A percentile compares a stretch with the other conserved stretches of the same genome.
Evolutionary conservation across 64 coral and sea anemone species (phyloP).

Genomic region (Dendrophyllia cribrosa): DNA sequence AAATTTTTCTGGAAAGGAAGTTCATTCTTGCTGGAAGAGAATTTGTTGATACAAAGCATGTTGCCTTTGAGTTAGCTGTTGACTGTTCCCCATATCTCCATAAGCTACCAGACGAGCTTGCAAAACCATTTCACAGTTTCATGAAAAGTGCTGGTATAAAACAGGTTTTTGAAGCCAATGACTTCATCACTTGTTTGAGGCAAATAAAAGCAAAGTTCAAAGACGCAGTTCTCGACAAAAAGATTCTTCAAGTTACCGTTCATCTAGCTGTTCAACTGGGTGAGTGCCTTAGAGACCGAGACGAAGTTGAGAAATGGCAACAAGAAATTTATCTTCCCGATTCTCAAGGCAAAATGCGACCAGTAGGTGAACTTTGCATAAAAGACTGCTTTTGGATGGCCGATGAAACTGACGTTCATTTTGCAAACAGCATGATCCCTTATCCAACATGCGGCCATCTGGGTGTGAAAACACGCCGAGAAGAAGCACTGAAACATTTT

Average conservation of each 20-base stretch:
- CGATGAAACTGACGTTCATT: constrained; percentile 51
- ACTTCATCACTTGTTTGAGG: constrained; percentile 21
- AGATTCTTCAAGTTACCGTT: constrained; percentile 29
- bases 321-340: constrained; percentile 61
- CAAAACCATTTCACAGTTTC: constrained; percentile 38
- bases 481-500: constrained; percentile 48
- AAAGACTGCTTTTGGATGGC: constrained; percentile 83
- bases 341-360: constrained; percentile 41
- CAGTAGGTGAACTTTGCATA: constrained; percentile 38
- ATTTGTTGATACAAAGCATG: constrained; percentile 46
- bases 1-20: background rate
- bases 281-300: background rate
- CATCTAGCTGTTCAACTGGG: constrained; percentile 35
- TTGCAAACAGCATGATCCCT: constrained; percentile 52
- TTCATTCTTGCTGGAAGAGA: background rate
- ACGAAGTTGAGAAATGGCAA: background rate
- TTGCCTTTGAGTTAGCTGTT: constrained; percentile 34
- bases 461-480: constrained; percentile 81
- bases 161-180: constrained; percentile 35
- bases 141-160: constrained; percentile 56
- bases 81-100: constrained; percentile 66
- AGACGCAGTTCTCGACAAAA: constrained; percentile 3
- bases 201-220: constrained; percentile 16
- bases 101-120: constrained; percentile 18
- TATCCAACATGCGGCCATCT: background rate